Evolutionary conservation across 2,797 vertebrate species (phyloP).

Genomic region (Intellagama lesueurii): DNA sequence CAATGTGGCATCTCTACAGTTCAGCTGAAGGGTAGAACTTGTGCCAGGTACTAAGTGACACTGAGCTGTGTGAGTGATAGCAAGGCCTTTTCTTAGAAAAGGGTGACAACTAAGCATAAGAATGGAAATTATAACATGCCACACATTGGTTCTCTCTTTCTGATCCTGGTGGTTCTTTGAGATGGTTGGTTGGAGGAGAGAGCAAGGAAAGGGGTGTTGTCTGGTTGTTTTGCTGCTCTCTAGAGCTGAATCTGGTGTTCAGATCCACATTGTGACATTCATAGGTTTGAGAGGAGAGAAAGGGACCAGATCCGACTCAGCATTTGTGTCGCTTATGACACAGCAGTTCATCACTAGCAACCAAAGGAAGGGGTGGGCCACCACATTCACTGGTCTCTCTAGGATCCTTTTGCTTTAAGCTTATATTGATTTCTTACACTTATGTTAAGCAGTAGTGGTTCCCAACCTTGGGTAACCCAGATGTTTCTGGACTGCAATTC

Average conservation of each 20-base stretch:
- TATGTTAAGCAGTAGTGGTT: not conserved
- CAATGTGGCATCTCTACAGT: too few species aligned
- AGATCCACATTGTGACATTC: not conserved
- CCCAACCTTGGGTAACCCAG: too few species aligned
- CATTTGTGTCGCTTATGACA: not conserved
- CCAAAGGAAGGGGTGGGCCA: not conserved
- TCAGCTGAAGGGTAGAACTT: not conserved
- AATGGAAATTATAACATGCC: not conserved
- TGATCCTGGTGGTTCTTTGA: not conserved
- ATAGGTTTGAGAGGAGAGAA: not conserved
- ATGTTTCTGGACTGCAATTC: too few species aligned
- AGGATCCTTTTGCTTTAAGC: not conserved
- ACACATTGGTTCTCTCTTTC: not conserved
- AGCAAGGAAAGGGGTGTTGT: not conserved
- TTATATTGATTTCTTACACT: not conserved
- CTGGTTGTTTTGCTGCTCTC: not conserved
- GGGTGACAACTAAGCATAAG: not conserved
- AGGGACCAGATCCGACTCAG: too few species aligned
- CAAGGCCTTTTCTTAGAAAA: not conserved
- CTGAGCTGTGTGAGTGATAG: not conserved
- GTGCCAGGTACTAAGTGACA: not conserved
- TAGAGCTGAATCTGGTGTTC: not conserved
- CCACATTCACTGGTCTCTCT: not conserved
- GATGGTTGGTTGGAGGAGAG: not conserved
- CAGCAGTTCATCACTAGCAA: not conserved